Conservation (phyloP, 64 coral and sea anemone species). For the Catalaphyllia jardinei region DNA sequence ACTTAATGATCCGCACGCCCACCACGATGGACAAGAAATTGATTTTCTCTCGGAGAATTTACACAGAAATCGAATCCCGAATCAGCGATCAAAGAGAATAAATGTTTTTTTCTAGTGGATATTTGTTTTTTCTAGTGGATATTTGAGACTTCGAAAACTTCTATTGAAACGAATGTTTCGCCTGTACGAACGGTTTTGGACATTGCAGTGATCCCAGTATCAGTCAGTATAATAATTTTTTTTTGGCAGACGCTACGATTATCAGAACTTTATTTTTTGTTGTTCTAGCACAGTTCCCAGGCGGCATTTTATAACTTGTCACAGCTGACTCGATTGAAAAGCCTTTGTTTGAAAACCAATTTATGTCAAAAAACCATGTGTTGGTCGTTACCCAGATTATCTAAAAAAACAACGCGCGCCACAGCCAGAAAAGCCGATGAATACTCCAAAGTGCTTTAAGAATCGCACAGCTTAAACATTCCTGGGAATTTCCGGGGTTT, state of each 20-base stretch:
- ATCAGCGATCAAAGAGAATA: too few species aligned
- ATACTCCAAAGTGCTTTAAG: neutral
- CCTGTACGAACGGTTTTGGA: neutral
- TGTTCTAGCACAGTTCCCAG: neutral
- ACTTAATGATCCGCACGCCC: neutral
- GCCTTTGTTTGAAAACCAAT: neutral
- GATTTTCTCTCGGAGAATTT: neutral
- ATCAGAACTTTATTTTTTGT: neutral
- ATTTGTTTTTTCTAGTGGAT: too few species aligned
- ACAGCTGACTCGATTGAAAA: neutral
- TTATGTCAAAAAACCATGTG: neutral
- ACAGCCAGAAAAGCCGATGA: neutral
- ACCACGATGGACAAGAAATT: neutral
- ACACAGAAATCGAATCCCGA: neutral
- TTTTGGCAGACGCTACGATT: neutral
- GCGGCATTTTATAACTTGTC: neutral
- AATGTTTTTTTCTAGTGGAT: too few species aligned
- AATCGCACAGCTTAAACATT: conserved; percentile 22
- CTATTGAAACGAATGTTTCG: too few species aligned
- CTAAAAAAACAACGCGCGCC: neutral
- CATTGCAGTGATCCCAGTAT: neutral
- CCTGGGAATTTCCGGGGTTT: conserved; percentile 10
- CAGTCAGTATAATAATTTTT: neutral
- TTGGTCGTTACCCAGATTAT: neutral
- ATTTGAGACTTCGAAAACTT: too few species aligned